Evolutionary conservation across 1,140 invertebrate species (phyloP), one percentile per base, ranked within the genome.

Genomic region (Notospermus geniculatus): DNA sequence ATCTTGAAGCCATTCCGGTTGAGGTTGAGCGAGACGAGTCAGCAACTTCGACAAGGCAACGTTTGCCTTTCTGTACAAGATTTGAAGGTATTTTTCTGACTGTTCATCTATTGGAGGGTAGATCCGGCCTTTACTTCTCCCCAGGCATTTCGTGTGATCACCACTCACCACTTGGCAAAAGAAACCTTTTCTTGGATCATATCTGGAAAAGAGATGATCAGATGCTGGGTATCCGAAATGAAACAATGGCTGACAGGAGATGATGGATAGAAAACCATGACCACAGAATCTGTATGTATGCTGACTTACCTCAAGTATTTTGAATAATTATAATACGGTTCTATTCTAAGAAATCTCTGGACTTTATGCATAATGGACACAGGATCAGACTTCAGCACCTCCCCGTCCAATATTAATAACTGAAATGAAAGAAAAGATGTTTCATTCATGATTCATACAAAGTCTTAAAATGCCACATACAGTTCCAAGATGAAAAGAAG

Each of bases 161-260:
- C 88, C 88, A 71, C 89, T 91, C 36, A 91, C 86, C 19, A 95
- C 89, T 85, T 96, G 92, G 80, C 95, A 98, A 82, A 90, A 98
- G 80, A 98, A 98, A 36, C 95, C 95, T 81, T 98, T 98, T 75
- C 91, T 91, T 15, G 88, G 85, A 82, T 97, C 94, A 85, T 90
- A 97, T 80, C 91, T 92, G 78, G 25, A 80, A 81, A 66, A 66
- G 70, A 58, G 15, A 57, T 4, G 15, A 46, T n/a, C n/a, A 15
- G 23, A 43, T 11, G 4, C 7, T 62, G 19, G 36, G 29, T 43
- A 59, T 36, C 41, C 11, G 11, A 25, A 25, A 9, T 17, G n/a
- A n/a, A 36, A 36, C 32, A 36, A 36, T n/a, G 32, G 32, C 4
- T 36, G 32, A 36, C 15, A 7, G 4, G 15, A 36, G 32, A 36